Evolutionary conservation across 1,140 invertebrate species (phyloP).

Genomic region (Chironomus tepperi): DNA sequence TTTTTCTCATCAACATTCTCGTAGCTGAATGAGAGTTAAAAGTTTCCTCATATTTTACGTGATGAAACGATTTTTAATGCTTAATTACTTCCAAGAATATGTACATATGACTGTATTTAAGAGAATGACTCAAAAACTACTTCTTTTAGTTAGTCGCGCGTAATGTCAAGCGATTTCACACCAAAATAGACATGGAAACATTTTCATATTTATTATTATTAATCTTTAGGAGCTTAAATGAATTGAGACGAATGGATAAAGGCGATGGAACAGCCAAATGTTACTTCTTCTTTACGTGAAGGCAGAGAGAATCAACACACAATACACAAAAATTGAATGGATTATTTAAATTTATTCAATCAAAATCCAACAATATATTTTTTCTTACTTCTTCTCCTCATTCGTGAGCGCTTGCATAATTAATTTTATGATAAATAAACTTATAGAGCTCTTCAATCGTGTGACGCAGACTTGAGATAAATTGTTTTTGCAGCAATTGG

Average conservation of each 20-base stretch:
- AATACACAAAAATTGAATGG: neutral
- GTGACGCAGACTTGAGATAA: neutral
- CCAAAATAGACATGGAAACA: neutral
- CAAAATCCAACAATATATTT: neutral
- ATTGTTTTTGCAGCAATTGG: too few relatives aligned
- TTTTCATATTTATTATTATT: constrained; percentile 6
- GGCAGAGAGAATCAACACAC: neutral
- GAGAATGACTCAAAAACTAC: neutral
- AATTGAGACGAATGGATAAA: neutral
- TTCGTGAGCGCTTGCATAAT: constrained; percentile 12
- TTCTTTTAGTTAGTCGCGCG: neutral
- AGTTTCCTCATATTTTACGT: neutral
- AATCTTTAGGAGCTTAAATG: neutral
- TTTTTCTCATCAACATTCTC: neutral
- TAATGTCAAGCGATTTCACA: neutral
- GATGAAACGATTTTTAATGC: constrained; percentile 11
- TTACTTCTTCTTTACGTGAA: neutral
- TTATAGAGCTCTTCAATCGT: neutral
- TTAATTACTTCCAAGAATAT: constrained; percentile 9
- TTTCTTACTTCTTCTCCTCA: too few relatives aligned
- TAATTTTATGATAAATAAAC: neutral
- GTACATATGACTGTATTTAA: neutral
- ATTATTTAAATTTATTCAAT: constrained; percentile 23
- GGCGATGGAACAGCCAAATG: neutral
- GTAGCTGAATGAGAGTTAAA: neutral